A percentile compares a stretch with the other conserved stretches of the same genome.
These are phyloP conservation scores for Solenopsis invicta DNA, from an alignment of 1,140 invertebrate genomes.

Conservation along the genomic window DNA sequence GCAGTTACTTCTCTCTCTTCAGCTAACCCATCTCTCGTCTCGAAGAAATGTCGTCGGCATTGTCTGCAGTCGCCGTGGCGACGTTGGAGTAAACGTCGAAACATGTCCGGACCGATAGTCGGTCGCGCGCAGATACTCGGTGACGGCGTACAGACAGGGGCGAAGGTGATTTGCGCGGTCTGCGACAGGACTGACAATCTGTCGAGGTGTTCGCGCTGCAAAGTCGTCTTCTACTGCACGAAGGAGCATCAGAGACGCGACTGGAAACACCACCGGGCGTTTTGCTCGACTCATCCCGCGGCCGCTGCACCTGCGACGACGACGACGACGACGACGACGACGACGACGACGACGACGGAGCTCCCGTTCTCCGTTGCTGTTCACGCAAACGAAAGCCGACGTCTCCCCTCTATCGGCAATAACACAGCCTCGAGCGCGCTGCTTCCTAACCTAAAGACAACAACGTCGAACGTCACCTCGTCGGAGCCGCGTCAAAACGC, in stretches of 20 bases:
- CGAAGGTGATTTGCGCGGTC: conserved; percentile 87
- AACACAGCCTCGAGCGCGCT: conserved; percentile 2
- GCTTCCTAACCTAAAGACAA: conserved; percentile 71
- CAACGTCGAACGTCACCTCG: conserved; percentile 11
- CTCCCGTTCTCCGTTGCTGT: background rate
- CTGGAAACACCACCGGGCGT: conserved; percentile 91
- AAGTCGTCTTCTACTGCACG: conserved; percentile 91
- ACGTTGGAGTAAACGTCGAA: conserved; percentile 67
- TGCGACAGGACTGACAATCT: conserved; percentile 91
- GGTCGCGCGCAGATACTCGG: conserved; percentile 75
- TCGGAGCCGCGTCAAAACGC: conserved; percentile 26
- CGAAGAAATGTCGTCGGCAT: conserved; percentile 76
- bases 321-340: too few species aligned
- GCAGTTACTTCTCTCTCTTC: too few species aligned
- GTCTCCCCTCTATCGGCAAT: background rate
- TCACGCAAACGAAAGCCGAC: conserved; percentile 19
- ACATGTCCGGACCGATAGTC: conserved; percentile 76
- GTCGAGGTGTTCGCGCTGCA: conserved; percentile 91
- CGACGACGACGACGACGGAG: too few species aligned
- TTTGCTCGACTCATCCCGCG: conserved; percentile 69
- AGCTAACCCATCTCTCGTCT: too few species aligned
- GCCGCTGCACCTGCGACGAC: background rate
- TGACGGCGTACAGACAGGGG: conserved; percentile 61
- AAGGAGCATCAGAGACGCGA: conserved; percentile 92
- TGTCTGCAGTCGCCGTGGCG: conserved; percentile 65